Evolutionary conservation across 2,113 vertebrate species (phyloP).

Genomic region (Conger conger): DNA sequence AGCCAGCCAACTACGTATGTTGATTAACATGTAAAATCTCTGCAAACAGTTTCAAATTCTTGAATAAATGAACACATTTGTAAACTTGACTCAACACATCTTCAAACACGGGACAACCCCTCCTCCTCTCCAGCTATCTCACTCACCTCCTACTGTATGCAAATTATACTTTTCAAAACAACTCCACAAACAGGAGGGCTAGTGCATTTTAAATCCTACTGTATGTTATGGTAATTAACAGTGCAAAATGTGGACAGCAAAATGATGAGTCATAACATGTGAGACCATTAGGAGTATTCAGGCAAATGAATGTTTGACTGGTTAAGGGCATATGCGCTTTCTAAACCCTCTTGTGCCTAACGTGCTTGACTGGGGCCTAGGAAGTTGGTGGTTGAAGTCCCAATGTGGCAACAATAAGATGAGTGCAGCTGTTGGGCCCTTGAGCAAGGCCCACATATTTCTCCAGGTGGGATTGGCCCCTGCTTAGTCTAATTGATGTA

Average conservation of each 20-base stretch:
- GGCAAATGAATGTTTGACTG: neutral
- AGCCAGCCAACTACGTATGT: neutral
- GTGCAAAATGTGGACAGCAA: neutral
- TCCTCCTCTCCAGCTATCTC: no score
- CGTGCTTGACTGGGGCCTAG: no score
- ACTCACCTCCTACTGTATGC: neutral
- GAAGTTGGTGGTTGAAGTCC: no score
- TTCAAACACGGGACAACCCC: neutral
- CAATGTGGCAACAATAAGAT: no score
- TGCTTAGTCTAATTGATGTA: no score
- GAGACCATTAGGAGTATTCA: neutral
- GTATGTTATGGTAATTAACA: neutral
- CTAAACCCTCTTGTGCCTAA: no score
- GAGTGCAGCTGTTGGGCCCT: no score
- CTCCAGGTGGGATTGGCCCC: no score
- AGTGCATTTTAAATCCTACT: neutral
- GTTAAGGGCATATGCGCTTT: no score
- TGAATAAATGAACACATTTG: neutral
- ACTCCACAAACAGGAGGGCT: neutral
- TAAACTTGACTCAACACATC: neutral
- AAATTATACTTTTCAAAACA: neutral
- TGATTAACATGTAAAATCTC: neutral
- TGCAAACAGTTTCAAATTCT: neutral
- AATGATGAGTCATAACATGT: neutral
- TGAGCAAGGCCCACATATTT: no score